phyloP scores from a whole-genome alignment of 2,797 vertebrate genomes.

The Lepus townsendii region DNA sequence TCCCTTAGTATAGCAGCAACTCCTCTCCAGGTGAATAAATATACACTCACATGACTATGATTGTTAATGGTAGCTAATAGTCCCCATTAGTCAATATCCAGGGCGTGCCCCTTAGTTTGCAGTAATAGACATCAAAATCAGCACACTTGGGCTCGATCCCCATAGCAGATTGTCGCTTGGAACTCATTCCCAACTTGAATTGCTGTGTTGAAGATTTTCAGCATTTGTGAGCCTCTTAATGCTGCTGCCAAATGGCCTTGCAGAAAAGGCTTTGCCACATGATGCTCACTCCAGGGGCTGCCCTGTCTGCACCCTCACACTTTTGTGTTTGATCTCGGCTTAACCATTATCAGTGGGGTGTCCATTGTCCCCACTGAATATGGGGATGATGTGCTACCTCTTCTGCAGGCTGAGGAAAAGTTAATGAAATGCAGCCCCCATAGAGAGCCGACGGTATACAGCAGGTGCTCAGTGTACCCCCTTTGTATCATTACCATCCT shows the following conservation, averaged over 20 bases:
- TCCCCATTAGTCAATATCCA: not conserved
- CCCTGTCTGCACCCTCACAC: not conserved
- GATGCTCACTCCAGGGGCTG: not conserved
- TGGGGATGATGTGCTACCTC: fast-evolving
- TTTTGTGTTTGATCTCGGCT: not conserved
- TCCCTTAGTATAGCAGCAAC: not conserved
- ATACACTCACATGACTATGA: not conserved
- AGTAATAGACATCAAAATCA: not conserved
- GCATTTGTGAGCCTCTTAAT: not conserved
- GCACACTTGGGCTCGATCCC: not conserved
- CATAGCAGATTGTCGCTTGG: not conserved
- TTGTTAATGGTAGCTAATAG: not conserved
- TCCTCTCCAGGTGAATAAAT: not conserved
- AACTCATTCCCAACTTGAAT: not conserved
- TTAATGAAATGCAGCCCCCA: too few relatives aligned
- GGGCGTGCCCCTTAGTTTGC: not conserved
- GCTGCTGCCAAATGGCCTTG: not conserved
- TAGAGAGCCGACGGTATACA: fast-evolving
- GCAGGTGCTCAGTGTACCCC: not conserved
- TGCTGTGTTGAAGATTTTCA: not conserved
- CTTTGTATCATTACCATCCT: fast-evolving
- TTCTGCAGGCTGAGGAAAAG: not conserved
- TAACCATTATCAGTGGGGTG: not conserved
- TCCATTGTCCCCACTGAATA: not conserved
- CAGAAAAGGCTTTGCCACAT: not conserved